Base-by-base conservation (phyloP, 2,113 vertebrate genomes). In the Chionomys nivalis region DNA sequence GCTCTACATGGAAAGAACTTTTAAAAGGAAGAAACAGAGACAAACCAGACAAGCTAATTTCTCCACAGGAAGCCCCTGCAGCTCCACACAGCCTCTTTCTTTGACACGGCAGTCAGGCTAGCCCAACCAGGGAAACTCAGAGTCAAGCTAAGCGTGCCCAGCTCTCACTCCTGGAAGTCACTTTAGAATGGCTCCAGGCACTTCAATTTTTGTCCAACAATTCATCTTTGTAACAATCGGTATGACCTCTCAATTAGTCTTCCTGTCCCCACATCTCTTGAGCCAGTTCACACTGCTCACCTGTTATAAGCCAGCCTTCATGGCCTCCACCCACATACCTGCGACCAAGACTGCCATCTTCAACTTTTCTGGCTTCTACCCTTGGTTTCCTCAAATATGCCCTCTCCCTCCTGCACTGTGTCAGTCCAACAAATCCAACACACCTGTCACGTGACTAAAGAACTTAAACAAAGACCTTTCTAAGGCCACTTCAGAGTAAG, bases 401-500 rank as follows among this genome's bases (percentile, higher is more conserved):
- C 1, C 83, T 31, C 47, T 49, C 42, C 68, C 36, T 61, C 49
- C 7, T 49, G 26, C 14, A n/a, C 4, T 13, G n/a, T 65, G 70
- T 47, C 10, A 72, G 31, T 28, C 65, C 19, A 42, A 12, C 6
- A 96, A 68, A 89, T 44, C 24, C 24, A 95, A 68, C 6, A 63
- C 85, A 82, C 49, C 21, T 1, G 4, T 55, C 73, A n/a, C 24
- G n/a, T 63, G 55, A 70, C 31, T 87, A 33, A 63, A 79, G 7
- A 72, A 11, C 33, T 58, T 88, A 94, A 94, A 39, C 65, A 90
- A 82, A 94, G 68, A 70, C 17, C 10, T 33, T 61, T 36, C 39
- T 85, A 94, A 94, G 94, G 94, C 61, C 31, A 75, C 42, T 79
- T 31, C 8, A 42, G 24, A 85, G 75, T 16, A 85, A 87, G 44